A percentile compares a stretch with the other conserved stretches of the same genome.
phyloP scores from a whole-genome alignment of 2,113 vertebrate genomes.

The Meriones unguiculatus region DNA sequence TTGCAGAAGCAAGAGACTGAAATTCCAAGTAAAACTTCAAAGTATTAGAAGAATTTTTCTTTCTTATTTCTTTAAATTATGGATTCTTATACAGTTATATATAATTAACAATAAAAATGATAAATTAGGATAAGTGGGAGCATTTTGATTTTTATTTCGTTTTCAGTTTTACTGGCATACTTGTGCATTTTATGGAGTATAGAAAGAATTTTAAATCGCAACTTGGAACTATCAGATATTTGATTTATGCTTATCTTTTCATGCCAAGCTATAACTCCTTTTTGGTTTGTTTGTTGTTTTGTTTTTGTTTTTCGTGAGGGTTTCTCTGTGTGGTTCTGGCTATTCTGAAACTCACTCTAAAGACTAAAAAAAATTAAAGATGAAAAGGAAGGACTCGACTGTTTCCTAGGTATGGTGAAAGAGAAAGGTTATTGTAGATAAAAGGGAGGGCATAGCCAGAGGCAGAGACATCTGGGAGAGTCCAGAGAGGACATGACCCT shows the following conservation, averaged over 20 bases:
- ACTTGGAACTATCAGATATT: background rate
- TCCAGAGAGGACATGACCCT: background rate
- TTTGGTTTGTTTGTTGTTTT: background rate
- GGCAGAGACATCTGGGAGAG: background rate
- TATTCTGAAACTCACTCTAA: background rate
- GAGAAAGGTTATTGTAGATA: background rate
- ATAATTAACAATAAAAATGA: background rate
- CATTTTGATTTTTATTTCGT: background rate
- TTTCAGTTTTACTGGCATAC: background rate
- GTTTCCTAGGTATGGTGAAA: background rate
- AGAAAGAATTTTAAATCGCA: background rate
- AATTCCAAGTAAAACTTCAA: background rate
- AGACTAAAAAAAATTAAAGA: background rate
- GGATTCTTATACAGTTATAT: background rate
- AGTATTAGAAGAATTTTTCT: background rate
- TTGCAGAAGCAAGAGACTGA: background rate
- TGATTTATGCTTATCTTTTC: background rate
- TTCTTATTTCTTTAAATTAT: slow-evolving; percentile 5
- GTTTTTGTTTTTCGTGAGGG: background rate
- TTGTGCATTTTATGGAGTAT: background rate
- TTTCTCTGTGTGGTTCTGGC: background rate
- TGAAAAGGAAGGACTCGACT: background rate
- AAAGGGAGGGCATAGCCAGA: background rate
- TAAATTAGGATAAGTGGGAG: background rate
- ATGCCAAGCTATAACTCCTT: background rate